Evolutionary conservation across 2,888 invertebrate species (phyloP), one percentile per base, ranked within the genome.

Genomic region (Acrocyrtus sp.): DNA sequence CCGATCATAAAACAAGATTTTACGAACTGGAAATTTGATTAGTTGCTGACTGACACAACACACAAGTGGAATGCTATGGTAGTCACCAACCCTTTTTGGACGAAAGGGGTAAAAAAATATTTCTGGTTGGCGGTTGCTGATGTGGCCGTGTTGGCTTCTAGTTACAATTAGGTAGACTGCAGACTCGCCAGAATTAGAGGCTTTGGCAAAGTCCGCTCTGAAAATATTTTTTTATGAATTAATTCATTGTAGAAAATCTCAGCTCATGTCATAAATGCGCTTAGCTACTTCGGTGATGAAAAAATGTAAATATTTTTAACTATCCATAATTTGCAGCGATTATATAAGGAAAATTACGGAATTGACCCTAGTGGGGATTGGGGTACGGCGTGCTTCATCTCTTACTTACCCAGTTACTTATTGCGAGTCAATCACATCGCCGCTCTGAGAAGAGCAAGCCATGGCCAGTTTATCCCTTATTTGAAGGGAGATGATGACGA

Each of bases 1-100:
- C 17, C 61, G 61, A 53, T 69, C 68, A 61, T 69, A 69, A 69
- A 69, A 69, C 68, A 61, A 53, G 61, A 51, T 69, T 69, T 69
- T 69, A 69, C 61, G 61, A 61, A 69, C 68, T 69, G 68, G 68
- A 69, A 69, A 69, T 69, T 69, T 69, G 61, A 69, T 69, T 69
- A 69, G 61, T 69, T 69, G 51, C 61, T 61, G 68, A 69, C 68
- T 69, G 68, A 69, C 68, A 61, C 54, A 61, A 69, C 68, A 69
- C 68, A 69, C 68, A 69, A 69, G 68, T 69, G 68, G 68, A 69
- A 69, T 69, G 68, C 54, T 48, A 56, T 43, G 57, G 56, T 26
- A 54, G 65, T 53, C 51, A 54, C n/a, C n/a, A n/a, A n/a, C n/a
- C n/a, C n/a, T n/a, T n/a, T n/a, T 39, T 39, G 12, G 39, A 29